phyloP scores from a whole-genome alignment of 2,888 invertebrate genomes.

The Drosophila kanekoi region DNA sequence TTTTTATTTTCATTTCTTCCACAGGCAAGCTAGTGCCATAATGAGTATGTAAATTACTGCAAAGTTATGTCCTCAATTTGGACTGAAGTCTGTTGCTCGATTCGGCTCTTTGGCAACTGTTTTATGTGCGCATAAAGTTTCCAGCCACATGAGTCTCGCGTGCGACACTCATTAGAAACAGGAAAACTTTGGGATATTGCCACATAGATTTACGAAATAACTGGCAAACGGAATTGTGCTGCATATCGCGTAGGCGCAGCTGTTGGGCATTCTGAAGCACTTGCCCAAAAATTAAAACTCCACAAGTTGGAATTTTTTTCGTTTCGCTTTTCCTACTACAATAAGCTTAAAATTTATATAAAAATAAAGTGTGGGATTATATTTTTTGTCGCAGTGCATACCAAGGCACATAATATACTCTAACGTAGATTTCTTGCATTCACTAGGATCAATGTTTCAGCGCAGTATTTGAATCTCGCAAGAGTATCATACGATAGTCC shows the following conservation, averaged over 20 bases:
- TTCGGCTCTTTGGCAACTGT: slow-evolving; percentile 39
- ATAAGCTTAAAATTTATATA: neutral
- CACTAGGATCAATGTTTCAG: no score
- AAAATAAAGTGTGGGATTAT: no score
- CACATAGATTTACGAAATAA: slow-evolving; percentile 64
- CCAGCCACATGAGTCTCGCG: slow-evolving; percentile 67
- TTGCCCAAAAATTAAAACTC: slow-evolving; percentile 13
- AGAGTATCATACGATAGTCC: no score
- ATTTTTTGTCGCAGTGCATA: no score
- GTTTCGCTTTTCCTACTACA: neutral
- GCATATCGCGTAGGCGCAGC: slow-evolving; percentile 58
- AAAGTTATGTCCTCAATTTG: slow-evolving; percentile 75
- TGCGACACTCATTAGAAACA: slow-evolving; percentile 61
- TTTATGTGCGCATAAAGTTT: slow-evolving; percentile 71
- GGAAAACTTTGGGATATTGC: slow-evolving; percentile 53
- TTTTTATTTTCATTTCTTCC: slow-evolving; percentile 23
- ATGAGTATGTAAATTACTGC: slow-evolving; percentile 78
- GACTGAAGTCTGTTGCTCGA: slow-evolving; percentile 28
- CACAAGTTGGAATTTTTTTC: slow-evolving; percentile 32
- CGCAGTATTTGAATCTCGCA: no score
- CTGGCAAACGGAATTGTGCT: slow-evolving; percentile 37
- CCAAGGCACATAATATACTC: no score
- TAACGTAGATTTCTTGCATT: no score
- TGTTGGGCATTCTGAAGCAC: slow-evolving; percentile 37
- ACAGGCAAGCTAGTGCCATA: slow-evolving; percentile 56